Evolutionary conservation across 1,140 invertebrate genomes (phyloP).

Genomic region (Nymphalis io): DNA sequence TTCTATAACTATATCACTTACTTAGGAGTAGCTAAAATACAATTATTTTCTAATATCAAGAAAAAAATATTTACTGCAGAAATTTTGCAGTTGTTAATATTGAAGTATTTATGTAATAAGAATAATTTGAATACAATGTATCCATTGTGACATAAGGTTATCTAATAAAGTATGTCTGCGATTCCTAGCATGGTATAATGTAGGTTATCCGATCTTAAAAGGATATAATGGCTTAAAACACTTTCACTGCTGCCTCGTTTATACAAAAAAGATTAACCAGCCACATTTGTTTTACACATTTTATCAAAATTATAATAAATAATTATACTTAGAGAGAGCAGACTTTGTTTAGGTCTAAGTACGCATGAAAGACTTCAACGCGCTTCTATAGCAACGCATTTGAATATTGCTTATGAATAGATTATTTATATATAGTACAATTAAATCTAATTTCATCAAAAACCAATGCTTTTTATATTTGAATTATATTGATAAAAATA

Average conservation of each 20-base stretch:
- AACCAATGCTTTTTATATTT: no score
- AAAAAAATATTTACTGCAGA: no score
- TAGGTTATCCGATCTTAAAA: conserved; percentile 43
- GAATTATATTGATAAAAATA: no score
- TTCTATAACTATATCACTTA: no score
- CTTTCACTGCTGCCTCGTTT: conserved; percentile 42
- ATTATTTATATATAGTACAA: not conserved
- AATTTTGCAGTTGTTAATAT: no score
- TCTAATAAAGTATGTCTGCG: conserved; percentile 32
- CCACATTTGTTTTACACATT: conserved; percentile 23
- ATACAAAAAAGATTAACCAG: conserved; percentile 37
- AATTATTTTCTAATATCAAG: no score
- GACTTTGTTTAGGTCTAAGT: not conserved
- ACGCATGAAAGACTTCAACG: conserved; percentile 62
- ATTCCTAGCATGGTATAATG: conserved; percentile 27
- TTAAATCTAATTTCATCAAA: no score
- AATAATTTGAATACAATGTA: conserved; percentile 33
- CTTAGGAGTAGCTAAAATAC: no score
- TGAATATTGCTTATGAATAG: not conserved
- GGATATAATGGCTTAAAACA: conserved; percentile 44
- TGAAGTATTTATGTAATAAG: conserved; percentile 12
- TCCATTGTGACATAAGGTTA: conserved; percentile 40
- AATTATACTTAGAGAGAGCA: no score
- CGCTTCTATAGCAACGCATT: no score
- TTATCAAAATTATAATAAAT: not conserved